Conservation (phyloP, 2,113 vertebrate species). For the Numenius arquata region DNA sequence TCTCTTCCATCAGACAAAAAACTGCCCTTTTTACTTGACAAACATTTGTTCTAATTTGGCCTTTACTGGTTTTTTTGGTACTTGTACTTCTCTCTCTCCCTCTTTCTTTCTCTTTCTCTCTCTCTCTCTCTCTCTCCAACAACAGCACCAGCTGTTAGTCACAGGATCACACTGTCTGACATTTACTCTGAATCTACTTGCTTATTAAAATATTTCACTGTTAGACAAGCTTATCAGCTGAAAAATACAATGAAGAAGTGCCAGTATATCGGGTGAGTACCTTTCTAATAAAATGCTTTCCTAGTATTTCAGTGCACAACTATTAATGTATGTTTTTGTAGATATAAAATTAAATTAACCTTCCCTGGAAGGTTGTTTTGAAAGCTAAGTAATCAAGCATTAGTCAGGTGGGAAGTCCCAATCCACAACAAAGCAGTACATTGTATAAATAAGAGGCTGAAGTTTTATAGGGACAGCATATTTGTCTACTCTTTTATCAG, state of each 20-base stretch:
- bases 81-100: slow-evolving; percentile 17
- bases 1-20: slow-evolving; percentile 70
- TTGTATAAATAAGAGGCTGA: background rate
- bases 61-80: slow-evolving; percentile 51
- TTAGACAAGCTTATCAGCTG: slow-evolving; percentile 70
- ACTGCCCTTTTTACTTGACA: slow-evolving; percentile 74
- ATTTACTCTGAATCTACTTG: slow-evolving; percentile 70
- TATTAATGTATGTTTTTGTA: slow-evolving; percentile 3
- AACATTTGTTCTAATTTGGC: slow-evolving; percentile 78
- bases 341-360: background rate
- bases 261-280: background rate
- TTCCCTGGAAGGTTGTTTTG: background rate
- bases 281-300: background rate
- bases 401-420: background rate
- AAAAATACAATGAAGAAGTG: slow-evolving; percentile 62
- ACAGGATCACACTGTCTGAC: slow-evolving; percentile 65
- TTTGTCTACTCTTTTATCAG: background rate
- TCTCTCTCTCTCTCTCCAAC: background rate
- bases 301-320: background rate
- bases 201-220: slow-evolving; percentile 76
- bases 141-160: slow-evolving; percentile 73
- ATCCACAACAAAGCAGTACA: background rate
- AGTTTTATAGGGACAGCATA: background rate
- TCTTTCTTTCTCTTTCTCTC: background rate
- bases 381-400: background rate